Conservation (phyloP, 2,888 invertebrate species). For the Hedya salicella region DNA sequence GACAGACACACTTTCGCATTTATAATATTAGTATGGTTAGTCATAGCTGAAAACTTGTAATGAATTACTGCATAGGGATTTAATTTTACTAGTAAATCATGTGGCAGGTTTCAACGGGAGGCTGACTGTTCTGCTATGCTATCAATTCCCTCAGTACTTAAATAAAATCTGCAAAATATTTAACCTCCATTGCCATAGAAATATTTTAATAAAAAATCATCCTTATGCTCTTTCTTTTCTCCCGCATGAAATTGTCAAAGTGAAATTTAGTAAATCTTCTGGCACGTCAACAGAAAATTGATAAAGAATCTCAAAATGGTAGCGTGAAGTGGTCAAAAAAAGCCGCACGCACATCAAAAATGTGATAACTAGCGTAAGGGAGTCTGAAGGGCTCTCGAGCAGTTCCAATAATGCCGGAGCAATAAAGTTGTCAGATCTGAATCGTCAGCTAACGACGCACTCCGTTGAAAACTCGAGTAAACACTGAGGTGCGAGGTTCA, state of each 20-base stretch:
- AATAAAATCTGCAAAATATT: no score
- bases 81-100: no score
- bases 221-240: no score
- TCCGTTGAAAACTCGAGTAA: conserved; percentile 46
- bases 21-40: no score
- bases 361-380: conserved; percentile 81
- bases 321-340: conserved; percentile 62
- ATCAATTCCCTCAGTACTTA: no score
- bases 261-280: not conserved
- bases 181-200: no score
- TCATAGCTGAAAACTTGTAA: no score
- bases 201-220: no score
- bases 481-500: conserved; percentile 23
- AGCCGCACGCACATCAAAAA: conserved; percentile 74
- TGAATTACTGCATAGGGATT: no score
- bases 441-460: conserved; percentile 73
- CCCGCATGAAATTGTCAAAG: not conserved
- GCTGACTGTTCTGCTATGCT: no score
- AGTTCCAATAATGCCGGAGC: conserved; percentile 71
- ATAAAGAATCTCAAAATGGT: conserved; percentile 55
- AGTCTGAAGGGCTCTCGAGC: conserved; percentile 68
- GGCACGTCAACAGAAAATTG: conserved; percentile 46
- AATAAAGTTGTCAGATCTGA: conserved; percentile 72
- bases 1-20: no score
- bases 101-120: no score